Evolutionary conservation across 2,797 vertebrate species (phyloP).

Genomic region (Nyctibius grandis): DNA sequence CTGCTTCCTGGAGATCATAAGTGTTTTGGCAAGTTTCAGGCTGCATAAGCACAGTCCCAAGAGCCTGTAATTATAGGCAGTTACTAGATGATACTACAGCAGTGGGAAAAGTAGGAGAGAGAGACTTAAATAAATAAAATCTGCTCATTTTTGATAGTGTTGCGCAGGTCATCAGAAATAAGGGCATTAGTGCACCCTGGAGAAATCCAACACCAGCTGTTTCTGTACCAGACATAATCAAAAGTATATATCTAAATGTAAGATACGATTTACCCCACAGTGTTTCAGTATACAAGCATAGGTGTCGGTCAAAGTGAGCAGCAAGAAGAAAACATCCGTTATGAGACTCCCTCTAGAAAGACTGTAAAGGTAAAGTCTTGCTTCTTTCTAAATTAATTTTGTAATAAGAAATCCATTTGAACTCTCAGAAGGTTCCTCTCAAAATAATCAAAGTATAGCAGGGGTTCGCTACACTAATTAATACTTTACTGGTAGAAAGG

Average conservation of each 20-base stretch:
- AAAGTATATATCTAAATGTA: neutral
- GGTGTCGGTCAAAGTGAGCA: neutral
- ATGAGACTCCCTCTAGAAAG: neutral
- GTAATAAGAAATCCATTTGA: neutral
- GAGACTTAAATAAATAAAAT: neutral
- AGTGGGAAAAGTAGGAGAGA: neutral
- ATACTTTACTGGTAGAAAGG: neutral
- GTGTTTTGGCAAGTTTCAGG: neutral
- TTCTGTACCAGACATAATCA: neutral
- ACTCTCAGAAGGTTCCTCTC: neutral
- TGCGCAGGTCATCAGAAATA: neutral
- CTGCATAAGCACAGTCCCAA: neutral
- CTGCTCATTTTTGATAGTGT: neutral
- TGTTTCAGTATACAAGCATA: neutral
- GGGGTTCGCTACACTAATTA: conserved; percentile 3
- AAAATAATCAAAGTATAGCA: neutral
- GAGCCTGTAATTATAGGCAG: neutral
- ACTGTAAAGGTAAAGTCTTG: neutral
- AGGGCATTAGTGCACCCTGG: neutral
- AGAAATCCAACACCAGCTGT: neutral
- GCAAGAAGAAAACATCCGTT: conserved; percentile 9
- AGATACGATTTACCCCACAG: neutral
- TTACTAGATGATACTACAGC: neutral
- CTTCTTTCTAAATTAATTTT: conserved; percentile 28
- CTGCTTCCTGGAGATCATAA: neutral